Percentiles rank a stretch among this genome's conserved stretches.
These are phyloP conservation scores for Okamejei kenojei DNA, from an alignment of 2,797 vertebrate species.

Conservation along the genomic window DNA sequence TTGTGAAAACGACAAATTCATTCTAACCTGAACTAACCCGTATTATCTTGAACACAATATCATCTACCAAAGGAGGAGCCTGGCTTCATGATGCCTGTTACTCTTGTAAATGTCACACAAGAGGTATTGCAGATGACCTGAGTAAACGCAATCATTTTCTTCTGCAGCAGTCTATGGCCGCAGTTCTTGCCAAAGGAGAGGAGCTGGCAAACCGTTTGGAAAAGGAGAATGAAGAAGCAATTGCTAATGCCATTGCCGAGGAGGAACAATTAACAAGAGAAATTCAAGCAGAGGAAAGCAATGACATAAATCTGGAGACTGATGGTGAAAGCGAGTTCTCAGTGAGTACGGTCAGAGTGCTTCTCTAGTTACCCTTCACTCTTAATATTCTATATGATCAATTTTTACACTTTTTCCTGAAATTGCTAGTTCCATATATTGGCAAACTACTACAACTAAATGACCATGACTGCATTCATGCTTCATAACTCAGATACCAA, in stretches of 20 bases:
- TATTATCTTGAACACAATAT: not conserved
- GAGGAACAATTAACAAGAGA: slow-evolving; percentile 93
- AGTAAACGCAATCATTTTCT: not conserved
- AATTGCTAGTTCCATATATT: not conserved
- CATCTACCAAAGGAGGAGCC: not conserved
- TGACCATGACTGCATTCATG: no score
- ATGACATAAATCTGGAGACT: slow-evolving; percentile 76
- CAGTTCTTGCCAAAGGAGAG: slow-evolving; percentile 95
- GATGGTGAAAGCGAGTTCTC: slow-evolving; percentile 90
- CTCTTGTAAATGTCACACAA: not conserved
- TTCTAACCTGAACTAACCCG: not conserved
- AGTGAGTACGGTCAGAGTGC: slow-evolving; percentile 57
- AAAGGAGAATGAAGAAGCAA: slow-evolving; percentile 96
- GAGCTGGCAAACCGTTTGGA: slow-evolving; percentile 92
- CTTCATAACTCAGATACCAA: not conserved
- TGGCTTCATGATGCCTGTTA: not conserved
- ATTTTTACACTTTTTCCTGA: not conserved
- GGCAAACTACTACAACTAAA: not conserved
- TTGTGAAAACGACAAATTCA: not conserved
- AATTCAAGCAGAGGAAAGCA: slow-evolving; percentile 90
- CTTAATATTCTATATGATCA: not conserved
- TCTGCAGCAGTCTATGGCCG: slow-evolving; percentile 82
- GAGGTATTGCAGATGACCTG: not conserved
- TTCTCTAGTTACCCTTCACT: not conserved
- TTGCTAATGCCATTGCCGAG: slow-evolving; percentile 94